Evolutionary conservation across 2,888 invertebrate genomes (phyloP), one percentile per base, ranked within the genome.

Genomic region (Campoplex capitator): DNA sequence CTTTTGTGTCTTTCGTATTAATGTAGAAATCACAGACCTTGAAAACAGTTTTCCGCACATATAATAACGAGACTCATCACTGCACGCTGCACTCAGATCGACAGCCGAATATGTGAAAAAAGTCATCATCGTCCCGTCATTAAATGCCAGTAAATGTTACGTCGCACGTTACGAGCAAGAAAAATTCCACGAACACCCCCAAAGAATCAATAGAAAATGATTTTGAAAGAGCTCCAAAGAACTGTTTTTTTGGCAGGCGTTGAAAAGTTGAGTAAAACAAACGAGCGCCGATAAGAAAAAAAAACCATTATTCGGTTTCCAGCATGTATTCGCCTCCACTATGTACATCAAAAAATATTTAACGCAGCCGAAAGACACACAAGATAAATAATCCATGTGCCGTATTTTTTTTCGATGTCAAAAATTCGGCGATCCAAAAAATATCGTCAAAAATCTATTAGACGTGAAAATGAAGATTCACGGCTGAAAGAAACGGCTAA

Each of bases 1-100:
- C 58, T 79, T 85, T 76, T 76, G 86, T 86, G 83, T 86, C 86
- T 79, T 86, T 86, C 77, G 48, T 80, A 62, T 76, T 54, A 42
- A 32, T 56, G 18, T 16, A 54, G 1, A 32, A 32, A 62, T 32
- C 16, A 62, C 62, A 62, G 7, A 18, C 16, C 28, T 62, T 11
- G 54, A 38, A 28, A 51, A 62, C 3, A 62, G 54, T 56, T 45
- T 45, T 28, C 75, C 62, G 32, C 18, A 45, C 32, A 62, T 62
- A 28, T 32, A 38, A 38, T 56, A 23, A 45, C 74, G 74, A 76
- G 68, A 73, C 62, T 71, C 54, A 45, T 70, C 70, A 70, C 45
- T 54, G 7, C 56, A 82, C 58, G 77, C 75, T 86, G 79, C 54
- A 62, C 48, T 75, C 54, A 74, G 83, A 83, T 62, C 83, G 70